phyloP scores from a whole-genome alignment of 2,113 vertebrate species.

The Cyprinodon variegatus region DNA sequence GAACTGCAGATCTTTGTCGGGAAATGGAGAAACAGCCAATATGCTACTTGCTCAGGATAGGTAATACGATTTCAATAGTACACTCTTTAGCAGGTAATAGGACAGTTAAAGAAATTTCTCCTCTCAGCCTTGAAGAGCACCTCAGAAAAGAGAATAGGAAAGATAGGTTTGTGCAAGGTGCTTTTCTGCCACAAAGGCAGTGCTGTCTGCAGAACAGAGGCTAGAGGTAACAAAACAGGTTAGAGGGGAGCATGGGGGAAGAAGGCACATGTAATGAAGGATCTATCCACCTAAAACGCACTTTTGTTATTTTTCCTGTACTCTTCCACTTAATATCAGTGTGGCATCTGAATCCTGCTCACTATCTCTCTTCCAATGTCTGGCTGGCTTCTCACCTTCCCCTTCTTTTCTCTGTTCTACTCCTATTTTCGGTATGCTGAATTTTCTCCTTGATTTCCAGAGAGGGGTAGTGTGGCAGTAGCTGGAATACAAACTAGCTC shows the following conservation, averaged over 20 bases:
- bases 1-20: constrained; percentile 44
- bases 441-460: constrained; percentile 69
- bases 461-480: constrained; percentile 59
- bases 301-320: constrained; percentile 40
- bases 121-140: constrained; percentile 47
- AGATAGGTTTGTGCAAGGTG: constrained; percentile 45
- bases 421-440: constrained; percentile 46
- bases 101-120: constrained; percentile 35
- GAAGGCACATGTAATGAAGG: constrained; percentile 39
- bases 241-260: constrained; percentile 30
- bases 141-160: constrained; percentile 50
- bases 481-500: constrained; percentile 75
- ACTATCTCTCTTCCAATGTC: constrained; percentile 43
- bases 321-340: constrained; percentile 41
- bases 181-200: constrained; percentile 33
- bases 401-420: constrained; percentile 18
- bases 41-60: constrained; percentile 29
- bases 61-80: constrained; percentile 58
- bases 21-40: constrained; percentile 36
- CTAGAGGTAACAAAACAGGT: constrained; percentile 51
- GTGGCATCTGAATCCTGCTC: constrained; percentile 44
- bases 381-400: constrained; percentile 30
- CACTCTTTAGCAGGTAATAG: constrained; percentile 49
- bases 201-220: constrained; percentile 51
- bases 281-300: constrained; percentile 27